These are phyloP conservation scores for Smithornis capensis DNA, from an alignment of 2,113 vertebrate genomes.

Conservation along the genomic window DNA sequence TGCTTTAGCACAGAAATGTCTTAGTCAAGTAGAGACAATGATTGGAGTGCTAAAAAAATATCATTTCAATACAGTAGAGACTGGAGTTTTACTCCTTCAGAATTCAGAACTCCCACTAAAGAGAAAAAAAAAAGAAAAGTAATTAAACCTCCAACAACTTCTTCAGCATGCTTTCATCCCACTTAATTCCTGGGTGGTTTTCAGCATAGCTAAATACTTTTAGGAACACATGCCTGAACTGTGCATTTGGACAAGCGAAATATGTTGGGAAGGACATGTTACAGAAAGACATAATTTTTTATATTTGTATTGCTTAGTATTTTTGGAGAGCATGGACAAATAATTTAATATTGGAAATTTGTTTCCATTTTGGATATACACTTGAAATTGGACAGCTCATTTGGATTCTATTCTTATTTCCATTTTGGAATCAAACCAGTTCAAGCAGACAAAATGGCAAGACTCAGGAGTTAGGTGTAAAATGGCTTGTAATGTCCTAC, in stretches of 20 bases:
- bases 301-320: neutral
- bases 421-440: neutral
- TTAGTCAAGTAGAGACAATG: slow-evolving; percentile 89
- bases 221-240: neutral
- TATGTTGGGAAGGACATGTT: neutral
- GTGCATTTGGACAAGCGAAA: neutral
- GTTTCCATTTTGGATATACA: neutral
- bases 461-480: neutral
- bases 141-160: slow-evolving; percentile 68
- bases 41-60: slow-evolving; percentile 81
- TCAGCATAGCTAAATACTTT: slow-evolving; percentile 48
- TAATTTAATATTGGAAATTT: neutral
- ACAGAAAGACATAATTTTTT: neutral
- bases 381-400: neutral
- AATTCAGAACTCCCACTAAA: slow-evolving; percentile 70
- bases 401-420: neutral
- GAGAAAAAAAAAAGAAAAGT: slow-evolving; percentile 53
- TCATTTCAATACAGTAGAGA: slow-evolving; percentile 74
- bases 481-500: neutral
- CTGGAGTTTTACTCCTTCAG: slow-evolving; percentile 67
- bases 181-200: slow-evolving; percentile 69
- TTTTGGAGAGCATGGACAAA: neutral
- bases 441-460: neutral
- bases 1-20: slow-evolving; percentile 83
- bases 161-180: slow-evolving; percentile 50